Percentiles rank a stretch among this genome's conserved stretches.
Evolutionary conservation across 2,797 vertebrate genomes (phyloP).

Genomic region (Lutjanus argentimaculatus): DNA sequence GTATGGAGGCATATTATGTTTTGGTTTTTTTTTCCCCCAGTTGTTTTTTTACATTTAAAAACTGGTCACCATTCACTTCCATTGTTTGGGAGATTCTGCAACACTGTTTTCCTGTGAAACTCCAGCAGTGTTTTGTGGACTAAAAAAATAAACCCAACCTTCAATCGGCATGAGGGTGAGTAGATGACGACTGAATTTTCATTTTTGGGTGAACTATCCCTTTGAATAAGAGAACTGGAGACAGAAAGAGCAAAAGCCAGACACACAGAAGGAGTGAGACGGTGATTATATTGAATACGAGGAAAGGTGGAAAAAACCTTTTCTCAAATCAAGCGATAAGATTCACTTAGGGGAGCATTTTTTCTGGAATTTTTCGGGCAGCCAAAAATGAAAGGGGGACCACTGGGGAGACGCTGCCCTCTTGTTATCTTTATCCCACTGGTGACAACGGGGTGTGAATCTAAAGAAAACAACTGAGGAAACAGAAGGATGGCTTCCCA

Average conservation of each 20-base stretch:
- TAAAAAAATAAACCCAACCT: too few relatives aligned
- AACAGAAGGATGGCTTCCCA: constrained; percentile 58
- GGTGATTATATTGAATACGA: constrained; percentile 22
- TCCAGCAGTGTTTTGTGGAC: too few relatives aligned
- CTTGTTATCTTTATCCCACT: constrained; percentile 52
- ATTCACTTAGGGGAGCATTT: constrained; percentile 16
- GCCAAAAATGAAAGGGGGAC: constrained; percentile 42
- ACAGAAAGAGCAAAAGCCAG: not conserved
- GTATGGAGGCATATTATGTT: too few relatives aligned
- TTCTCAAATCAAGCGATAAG: constrained; percentile 7
- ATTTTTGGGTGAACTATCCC: too few relatives aligned
- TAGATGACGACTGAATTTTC: too few relatives aligned
- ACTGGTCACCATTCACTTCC: too few relatives aligned
- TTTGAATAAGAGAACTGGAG: not conserved
- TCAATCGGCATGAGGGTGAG: too few relatives aligned
- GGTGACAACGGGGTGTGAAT: constrained; percentile 52
- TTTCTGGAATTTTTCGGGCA: constrained; percentile 34
- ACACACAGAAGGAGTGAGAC: not conserved
- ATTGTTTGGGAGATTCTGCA: too few relatives aligned
- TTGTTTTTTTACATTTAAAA: too few relatives aligned
- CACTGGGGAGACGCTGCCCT: constrained; percentile 39
- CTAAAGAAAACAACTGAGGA: constrained; percentile 41
- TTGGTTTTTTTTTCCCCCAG: too few relatives aligned
- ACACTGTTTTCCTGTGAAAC: too few relatives aligned
- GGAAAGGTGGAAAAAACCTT: too few relatives aligned